phyloP scores from a whole-genome alignment of 1,140 invertebrate species.

The Papilio helenus region DNA sequence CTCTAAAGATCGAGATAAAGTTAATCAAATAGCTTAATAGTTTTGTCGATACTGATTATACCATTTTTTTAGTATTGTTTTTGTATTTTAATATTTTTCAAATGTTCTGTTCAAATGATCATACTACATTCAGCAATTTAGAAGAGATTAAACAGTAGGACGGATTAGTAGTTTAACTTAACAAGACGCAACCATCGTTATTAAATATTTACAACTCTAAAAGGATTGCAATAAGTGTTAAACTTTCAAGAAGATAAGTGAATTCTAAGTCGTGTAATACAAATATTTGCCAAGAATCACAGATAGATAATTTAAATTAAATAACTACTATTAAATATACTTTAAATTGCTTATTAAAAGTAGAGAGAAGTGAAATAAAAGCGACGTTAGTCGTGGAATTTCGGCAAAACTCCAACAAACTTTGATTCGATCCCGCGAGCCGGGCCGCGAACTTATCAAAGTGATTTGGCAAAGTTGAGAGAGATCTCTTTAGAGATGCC shows the following conservation, averaged over 20 bases:
- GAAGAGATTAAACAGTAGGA: not conserved
- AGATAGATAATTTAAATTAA: conserved; percentile 45
- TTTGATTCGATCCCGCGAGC: conserved; percentile 64
- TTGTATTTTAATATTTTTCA: not conserved
- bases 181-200: not conserved
- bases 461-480: conserved; percentile 73
- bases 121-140: no score
- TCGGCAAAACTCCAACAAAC: conserved; percentile 70
- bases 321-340: conserved; percentile 41
- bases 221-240: not conserved
- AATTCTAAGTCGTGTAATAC: not conserved
- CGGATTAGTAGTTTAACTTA: not conserved
- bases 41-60: not conserved
- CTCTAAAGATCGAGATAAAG: conserved; percentile 32
- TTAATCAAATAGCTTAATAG: not conserved
- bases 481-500: conserved; percentile 67
- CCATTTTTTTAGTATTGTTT: conserved; percentile 31
- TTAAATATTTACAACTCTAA: no score
- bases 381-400: conserved; percentile 60
- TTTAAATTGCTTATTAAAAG: conserved; percentile 60
- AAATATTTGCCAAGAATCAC: not conserved
- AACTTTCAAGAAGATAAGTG: not conserved
- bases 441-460: conserved; percentile 66
- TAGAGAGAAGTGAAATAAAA: conserved; percentile 61
- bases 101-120: not conserved